These are phyloP conservation scores for Aporophyla nigra DNA, from an alignment of 2,888 invertebrate genomes.

Conservation along the genomic window DNA sequence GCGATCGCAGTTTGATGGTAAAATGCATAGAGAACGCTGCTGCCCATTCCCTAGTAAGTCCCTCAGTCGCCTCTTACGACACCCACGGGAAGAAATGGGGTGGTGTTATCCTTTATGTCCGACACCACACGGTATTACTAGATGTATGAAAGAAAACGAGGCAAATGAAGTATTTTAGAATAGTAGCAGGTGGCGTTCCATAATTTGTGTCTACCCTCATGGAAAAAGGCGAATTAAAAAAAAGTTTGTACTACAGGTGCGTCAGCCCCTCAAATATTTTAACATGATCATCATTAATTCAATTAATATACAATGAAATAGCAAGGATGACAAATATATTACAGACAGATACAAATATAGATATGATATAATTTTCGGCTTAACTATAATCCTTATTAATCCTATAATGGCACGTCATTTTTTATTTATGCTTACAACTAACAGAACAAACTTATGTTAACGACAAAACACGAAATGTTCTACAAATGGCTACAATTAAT, in stretches of 20 bases:
- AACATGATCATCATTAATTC: constrained; percentile 23
- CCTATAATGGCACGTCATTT: constrained; percentile 57
- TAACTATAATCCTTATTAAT: constrained; percentile 60
- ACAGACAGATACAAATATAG: constrained; percentile 52
- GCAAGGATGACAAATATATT: constrained; percentile 48
- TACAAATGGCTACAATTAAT: constrained; percentile 73
- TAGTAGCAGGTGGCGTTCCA: too few relatives aligned
- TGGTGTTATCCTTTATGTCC: too few relatives aligned
- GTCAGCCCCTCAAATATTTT: constrained; percentile 24
- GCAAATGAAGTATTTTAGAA: too few relatives aligned
- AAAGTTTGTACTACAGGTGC: constrained; percentile 8
- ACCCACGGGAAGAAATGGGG: too few relatives aligned
- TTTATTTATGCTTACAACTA: constrained; percentile 55
- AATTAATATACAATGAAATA: constrained; percentile 32
- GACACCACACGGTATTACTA: too few relatives aligned
- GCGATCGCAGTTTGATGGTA: too few relatives aligned
- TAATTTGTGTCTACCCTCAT: too few relatives aligned
- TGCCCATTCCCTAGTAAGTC: too few relatives aligned
- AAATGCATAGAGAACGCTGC: too few relatives aligned
- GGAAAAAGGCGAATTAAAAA: too few relatives aligned
- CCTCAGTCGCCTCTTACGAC: too few relatives aligned
- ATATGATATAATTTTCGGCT: constrained; percentile 51
- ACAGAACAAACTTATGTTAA: constrained; percentile 61
- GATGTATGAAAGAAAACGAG: too few relatives aligned
- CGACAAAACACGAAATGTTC: constrained; percentile 66